These are phyloP conservation scores for Parnassius smintheus DNA, from an alignment of 2,888 invertebrate species.

Conservation along the genomic window DNA sequence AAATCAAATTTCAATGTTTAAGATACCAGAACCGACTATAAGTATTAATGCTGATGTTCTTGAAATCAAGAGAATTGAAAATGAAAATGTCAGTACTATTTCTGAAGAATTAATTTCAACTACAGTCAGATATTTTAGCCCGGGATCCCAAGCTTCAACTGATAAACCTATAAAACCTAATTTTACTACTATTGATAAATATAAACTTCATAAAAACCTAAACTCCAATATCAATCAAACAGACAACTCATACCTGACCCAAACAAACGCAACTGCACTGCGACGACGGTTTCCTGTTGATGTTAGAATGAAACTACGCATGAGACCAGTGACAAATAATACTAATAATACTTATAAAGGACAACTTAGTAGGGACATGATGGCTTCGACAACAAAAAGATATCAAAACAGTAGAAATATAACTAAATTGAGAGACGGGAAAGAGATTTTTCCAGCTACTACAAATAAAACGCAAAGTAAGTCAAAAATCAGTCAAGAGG, in stretches of 20 bases:
- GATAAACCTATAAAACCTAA: constrained; percentile 23
- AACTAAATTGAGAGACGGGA: constrained; percentile 59
- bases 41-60: background rate
- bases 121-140: background rate
- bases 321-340: constrained; percentile 55
- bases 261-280: constrained; percentile 36
- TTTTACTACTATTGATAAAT: constrained; percentile 22
- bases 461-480: constrained; percentile 41
- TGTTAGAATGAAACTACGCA: constrained; percentile 57
- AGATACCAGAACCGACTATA: background rate
- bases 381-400: constrained; percentile 55
- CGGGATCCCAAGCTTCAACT: constrained; percentile 1
- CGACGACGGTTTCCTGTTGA: constrained; percentile 50
- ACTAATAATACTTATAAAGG: constrained; percentile 55
- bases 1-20: background rate
- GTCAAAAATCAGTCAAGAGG: constrained; percentile 35
- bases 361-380: constrained; percentile 61
- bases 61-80: background rate
- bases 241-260: constrained; percentile 32
- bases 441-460: constrained; percentile 49
- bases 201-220: constrained; percentile 8
- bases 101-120: constrained; percentile 13
- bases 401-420: constrained; percentile 56
- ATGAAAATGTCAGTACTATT: constrained; percentile 6
- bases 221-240: constrained; percentile 18